A percentile compares a stretch with the other conserved stretches of the same genome.
Conservation (phyloP, 2,113 vertebrate genomes). For the Leiothrix lutea region DNA sequence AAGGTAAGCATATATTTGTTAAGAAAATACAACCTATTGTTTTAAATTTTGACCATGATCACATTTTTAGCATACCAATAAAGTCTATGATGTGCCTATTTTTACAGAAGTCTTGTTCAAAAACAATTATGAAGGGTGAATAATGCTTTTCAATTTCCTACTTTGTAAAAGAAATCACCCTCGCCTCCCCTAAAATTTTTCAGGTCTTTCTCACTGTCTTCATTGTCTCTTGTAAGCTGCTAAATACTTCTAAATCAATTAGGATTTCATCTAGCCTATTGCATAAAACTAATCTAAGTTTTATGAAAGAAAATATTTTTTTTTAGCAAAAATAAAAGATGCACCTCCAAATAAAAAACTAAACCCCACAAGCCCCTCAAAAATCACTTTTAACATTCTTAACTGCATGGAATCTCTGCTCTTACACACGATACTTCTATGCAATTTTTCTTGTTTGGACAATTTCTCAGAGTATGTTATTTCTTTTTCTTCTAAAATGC, state of each 20-base stretch:
- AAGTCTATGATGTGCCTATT: neutral
- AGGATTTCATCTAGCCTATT: neutral
- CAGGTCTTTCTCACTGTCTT: neutral
- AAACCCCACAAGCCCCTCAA: rapidly evolving
- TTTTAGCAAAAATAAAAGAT: neutral
- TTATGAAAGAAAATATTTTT: neutral
- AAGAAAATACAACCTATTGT: neutral
- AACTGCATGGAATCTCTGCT: neutral
- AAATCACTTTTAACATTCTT: neutral
- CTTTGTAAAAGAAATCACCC: neutral
- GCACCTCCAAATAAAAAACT: neutral
- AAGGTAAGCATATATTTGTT: neutral
- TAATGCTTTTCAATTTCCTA: neutral
- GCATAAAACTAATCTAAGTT: neutral
- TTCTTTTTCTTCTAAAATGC: neutral
- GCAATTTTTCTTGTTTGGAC: neutral
- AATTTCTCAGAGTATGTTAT: neutral
- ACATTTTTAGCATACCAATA: neutral
- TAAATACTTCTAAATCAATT: neutral
- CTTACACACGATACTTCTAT: neutral
- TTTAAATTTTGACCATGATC: neutral
- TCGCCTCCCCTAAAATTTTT: neutral
- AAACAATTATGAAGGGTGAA: neutral
- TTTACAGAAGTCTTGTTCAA: neutral
- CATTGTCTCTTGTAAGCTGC: neutral